These are phyloP conservation scores for Semnopithecus entellus DNA, from an alignment of 2,113 vertebrate genomes.

Conservation along the genomic window DNA sequence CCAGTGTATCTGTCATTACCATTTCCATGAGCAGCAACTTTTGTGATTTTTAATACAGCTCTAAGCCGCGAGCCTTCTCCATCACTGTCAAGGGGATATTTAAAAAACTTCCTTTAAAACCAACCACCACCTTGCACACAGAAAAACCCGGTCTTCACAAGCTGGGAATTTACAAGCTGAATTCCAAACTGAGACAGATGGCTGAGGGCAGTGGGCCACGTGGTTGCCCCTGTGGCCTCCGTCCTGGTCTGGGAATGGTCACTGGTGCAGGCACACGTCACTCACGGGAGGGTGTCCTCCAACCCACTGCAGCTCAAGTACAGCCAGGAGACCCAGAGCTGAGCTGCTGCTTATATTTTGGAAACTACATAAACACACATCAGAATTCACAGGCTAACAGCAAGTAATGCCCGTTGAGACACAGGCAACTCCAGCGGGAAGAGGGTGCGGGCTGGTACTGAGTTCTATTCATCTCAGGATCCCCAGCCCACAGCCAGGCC, in stretches of 20 bases:
- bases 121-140: not conserved
- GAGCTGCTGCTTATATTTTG: not conserved
- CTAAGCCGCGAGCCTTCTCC: not conserved
- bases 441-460: no score
- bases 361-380: not conserved
- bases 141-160: not conserved
- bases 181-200: not conserved
- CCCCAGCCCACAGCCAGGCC: no score
- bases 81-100: not conserved
- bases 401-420: not conserved
- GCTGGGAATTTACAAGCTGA: not conserved
- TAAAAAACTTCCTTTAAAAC: not conserved
- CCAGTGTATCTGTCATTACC: not conserved
- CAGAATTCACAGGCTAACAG: no score
- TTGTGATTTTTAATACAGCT: not conserved
- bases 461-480: no score
- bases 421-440: no score
- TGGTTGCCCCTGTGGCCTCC: not conserved
- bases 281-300: not conserved
- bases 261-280: not conserved
- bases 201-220: not conserved
- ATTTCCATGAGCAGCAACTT: not conserved
- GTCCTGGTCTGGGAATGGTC: no score
- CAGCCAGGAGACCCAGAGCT: not conserved
- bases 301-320: not conserved